Conservation (phyloP, 2,888 invertebrate species). For the Cephus sareptanus region DNA sequence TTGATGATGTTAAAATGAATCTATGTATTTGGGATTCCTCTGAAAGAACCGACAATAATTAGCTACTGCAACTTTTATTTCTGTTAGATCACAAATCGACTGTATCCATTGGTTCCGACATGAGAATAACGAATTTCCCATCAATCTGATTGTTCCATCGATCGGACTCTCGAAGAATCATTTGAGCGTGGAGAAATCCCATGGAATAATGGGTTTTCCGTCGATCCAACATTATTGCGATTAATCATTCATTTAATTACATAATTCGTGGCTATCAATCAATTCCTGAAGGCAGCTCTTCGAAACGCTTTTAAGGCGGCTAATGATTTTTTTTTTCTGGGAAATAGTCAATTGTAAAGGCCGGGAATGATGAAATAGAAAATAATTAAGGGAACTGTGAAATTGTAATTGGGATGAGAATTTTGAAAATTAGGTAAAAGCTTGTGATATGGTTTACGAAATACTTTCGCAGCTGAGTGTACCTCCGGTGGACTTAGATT, state of each 20-base stretch:
- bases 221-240: background rate
- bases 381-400: background rate
- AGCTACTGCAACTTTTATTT: background rate
- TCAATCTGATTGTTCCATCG: background rate
- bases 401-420: background rate
- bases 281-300: background rate
- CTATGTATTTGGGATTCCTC: background rate
- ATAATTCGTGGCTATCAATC: slow-evolving; percentile 1
- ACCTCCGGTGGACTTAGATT: slow-evolving; percentile 64
- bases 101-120: background rate
- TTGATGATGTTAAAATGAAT: background rate
- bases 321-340: background rate
- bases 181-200: background rate
- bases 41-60: background rate
- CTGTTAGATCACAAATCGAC: background rate
- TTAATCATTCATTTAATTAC: slow-evolving; percentile 5
- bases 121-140: background rate
- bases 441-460: background rate
- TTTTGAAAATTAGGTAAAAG: background rate
- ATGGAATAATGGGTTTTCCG: background rate
- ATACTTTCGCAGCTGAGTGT: slow-evolving; percentile 57
- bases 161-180: background rate
- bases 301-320: background rate
- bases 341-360: background rate
- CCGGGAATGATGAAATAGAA: background rate